phyloP scores from a whole-genome alignment of 2,888 invertebrate genomes.

The Linyphia triangularis region DNA sequence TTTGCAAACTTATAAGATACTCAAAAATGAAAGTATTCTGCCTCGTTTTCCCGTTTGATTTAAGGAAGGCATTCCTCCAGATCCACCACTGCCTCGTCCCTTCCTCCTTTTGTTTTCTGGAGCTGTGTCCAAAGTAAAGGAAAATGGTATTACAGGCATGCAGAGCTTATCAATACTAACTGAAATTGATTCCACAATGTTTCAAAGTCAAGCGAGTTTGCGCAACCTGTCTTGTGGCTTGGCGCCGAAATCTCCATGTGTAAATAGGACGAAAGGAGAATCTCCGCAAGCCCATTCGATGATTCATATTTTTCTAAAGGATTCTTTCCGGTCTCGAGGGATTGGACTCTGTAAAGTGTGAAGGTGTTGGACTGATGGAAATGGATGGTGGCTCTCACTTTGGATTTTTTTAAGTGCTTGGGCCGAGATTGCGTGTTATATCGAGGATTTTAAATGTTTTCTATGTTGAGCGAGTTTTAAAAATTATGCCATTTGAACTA shows the following conservation, averaged over 20 bases:
- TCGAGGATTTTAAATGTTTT: conserved; percentile 70
- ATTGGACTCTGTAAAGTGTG: neutral
- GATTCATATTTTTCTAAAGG: conserved; percentile 72
- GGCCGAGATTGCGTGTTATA: conserved; percentile 28
- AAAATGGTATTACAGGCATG: conserved; percentile 65
- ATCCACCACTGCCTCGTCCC: conserved; percentile 42
- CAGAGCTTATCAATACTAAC: conserved; percentile 68
- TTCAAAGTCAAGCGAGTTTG: conserved; percentile 68
- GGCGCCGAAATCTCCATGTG: neutral
- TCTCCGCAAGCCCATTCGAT: conserved; percentile 43
- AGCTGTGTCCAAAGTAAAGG: conserved; percentile 26
- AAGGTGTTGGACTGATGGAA: neutral
- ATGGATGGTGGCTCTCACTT: too few species aligned
- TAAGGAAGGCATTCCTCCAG: too few species aligned
- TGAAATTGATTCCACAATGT: conserved; percentile 57
- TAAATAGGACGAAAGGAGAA: conserved; percentile 54
- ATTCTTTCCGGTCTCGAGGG: neutral
- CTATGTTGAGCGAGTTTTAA: conserved; percentile 54
- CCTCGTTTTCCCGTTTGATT: too few species aligned
- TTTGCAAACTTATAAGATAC: too few species aligned
- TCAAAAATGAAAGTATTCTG: too few species aligned
- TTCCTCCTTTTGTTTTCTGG: conserved; percentile 1
- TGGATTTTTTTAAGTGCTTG: neutral
- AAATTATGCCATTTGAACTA: conserved; percentile 41
- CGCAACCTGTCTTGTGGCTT: conserved; percentile 44